Conservation (phyloP, 1,140 invertebrate genomes). For the Bombus soroeensis region DNA sequence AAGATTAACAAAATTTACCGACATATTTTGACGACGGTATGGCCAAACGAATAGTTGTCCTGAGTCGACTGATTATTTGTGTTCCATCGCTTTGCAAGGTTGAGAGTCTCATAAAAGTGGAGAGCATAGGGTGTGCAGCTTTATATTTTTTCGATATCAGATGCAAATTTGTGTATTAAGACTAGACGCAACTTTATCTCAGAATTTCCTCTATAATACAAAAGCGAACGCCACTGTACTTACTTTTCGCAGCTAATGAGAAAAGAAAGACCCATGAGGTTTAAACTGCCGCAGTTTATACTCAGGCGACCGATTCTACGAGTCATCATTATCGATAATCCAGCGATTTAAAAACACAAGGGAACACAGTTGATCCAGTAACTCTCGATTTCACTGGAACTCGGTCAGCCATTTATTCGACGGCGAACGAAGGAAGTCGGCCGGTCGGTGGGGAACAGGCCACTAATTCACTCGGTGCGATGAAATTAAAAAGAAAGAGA, state of each 20-base stretch:
- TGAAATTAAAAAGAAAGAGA: constrained; percentile 30
- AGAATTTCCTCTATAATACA: too few species aligned
- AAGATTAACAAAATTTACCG: not conserved
- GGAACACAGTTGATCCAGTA: too few species aligned
- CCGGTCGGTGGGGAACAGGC: not conserved
- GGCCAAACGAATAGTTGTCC: too few species aligned
- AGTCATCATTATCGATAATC: not conserved
- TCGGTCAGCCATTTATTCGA: not conserved
- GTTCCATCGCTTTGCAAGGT: too few species aligned
- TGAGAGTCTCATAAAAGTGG: too few species aligned
- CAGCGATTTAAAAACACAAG: not conserved
- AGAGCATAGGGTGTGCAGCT: not conserved
- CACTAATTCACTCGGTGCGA: constrained; percentile 17
- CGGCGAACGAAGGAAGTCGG: not conserved
- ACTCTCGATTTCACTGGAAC: not conserved
- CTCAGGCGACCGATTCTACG: not conserved
- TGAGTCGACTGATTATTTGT: too few species aligned
- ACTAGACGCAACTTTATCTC: not conserved
- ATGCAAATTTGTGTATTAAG: not conserved
- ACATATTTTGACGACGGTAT: not conserved
- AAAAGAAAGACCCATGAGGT: not conserved
- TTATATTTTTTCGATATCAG: not conserved
- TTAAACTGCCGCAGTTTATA: not conserved
- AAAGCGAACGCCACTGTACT: not conserved
- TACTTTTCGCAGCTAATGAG: not conserved